Evolutionary conservation across 2,888 invertebrate species (phyloP).

Genomic region (Hypolimnas misippus): DNA sequence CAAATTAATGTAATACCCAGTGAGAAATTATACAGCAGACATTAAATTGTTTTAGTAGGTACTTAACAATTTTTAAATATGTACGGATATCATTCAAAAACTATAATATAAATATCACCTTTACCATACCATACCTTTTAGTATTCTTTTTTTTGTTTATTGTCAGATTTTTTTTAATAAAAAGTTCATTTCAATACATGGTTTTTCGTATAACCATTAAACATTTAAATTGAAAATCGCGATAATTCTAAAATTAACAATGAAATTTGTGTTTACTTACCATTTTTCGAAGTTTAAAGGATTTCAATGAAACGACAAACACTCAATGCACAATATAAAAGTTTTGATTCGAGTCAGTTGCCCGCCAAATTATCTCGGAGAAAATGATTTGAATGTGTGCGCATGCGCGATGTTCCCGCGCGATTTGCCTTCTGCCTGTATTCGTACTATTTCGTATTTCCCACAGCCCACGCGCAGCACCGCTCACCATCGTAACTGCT

Average conservation of each 20-base stretch:
- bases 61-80: too few species aligned
- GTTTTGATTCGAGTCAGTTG: conserved; percentile 43
- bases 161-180: too few species aligned
- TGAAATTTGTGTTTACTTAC: conserved; percentile 1
- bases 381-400: conserved; percentile 45
- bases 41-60: too few species aligned
- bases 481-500: conserved; percentile 57
- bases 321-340: conserved; percentile 19
- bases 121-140: too few species aligned
- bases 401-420: conserved; percentile 68
- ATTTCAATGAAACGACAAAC: background rate
- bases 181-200: too few species aligned
- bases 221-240: too few species aligned
- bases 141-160: too few species aligned
- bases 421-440: conserved; percentile 63
- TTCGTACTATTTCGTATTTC: conserved; percentile 40
- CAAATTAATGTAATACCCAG: too few species aligned
- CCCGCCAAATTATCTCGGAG: conserved; percentile 57
- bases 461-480: conserved; percentile 46
- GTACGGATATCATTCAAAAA: too few species aligned
- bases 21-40: too few species aligned
- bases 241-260: background rate
- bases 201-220: too few species aligned
- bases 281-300: background rate
- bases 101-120: too few species aligned